Evolutionary conservation across 2,113 vertebrate species (phyloP), one percentile per base, ranked within the genome.

Genomic region (Grammomys surdaster): DNA sequence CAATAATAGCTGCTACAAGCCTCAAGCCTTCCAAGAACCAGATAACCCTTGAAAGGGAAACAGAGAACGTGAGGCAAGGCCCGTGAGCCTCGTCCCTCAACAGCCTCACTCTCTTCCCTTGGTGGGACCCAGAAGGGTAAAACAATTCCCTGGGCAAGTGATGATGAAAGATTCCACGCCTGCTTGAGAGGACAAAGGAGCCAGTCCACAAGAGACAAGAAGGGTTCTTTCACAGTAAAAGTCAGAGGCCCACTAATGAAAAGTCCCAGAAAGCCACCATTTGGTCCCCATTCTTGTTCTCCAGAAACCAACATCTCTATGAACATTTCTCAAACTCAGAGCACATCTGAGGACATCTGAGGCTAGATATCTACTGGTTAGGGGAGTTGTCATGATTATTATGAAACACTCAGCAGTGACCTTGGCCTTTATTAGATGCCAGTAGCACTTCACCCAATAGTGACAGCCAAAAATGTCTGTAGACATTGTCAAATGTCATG

Each of bases 381-480:
- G 3, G 54, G 20, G 6, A 17, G n/a, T 69, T n/a, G n/a, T 54
- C 2, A 0, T 22, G 31, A 78, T 54, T 46, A 3, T 16, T 24
- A 19, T 56, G 82, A 76, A 40, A 51, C 40, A 12, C 78, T 78
- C 13, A 56, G 31, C 65, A 81, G 31, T 63, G 51, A 7, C 65
- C 11, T 12, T 69, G 28, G 65, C 40, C 12, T 51, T n/a, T 36
- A 10, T 51, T 26, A n/a, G n/a, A 46, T 69, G 54, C 75, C 56
- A 33, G 22, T 10, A 85, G 33, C 14, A 2, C 43, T 78, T 40
- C 16, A 14, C 2, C 24, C 19, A 43, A 22, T 24, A 51, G n/a
- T 7, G 40, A 92, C 82, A 48, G 46, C 81, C 60, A 72, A 65
- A 75, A 31, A 17, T 70, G 51, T 48, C 51, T 67, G 28, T 67